A percentile compares a stretch with the other conserved stretches of the same genome.
phyloP scores from a whole-genome alignment of 2,113 vertebrate genomes.

The Callionymus lyra region DNA sequence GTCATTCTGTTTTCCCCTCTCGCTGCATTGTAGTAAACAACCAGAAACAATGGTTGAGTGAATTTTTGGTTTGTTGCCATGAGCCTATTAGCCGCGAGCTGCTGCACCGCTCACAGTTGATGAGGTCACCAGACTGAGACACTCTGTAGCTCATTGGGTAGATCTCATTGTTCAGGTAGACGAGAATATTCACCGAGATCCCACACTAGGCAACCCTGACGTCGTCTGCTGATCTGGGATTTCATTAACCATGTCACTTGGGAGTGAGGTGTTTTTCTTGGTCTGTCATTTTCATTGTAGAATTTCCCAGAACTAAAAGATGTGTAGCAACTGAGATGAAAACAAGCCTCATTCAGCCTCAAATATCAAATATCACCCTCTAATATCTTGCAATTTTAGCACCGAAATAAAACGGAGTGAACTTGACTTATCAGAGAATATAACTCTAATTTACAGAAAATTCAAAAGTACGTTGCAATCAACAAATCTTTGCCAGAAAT shows the following conservation, averaged over 20 bases:
- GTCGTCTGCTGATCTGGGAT: conserved; percentile 19
- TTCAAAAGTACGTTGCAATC: no score
- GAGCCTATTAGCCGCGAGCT: neutral
- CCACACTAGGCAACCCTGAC: conserved; percentile 25
- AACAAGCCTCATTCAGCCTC: no score
- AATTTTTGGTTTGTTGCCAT: neutral
- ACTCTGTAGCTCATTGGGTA: conserved; percentile 16
- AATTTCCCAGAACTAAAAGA: neutral
- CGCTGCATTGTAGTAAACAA: conserved; percentile 1
- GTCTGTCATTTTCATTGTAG: neutral
- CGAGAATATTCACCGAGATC: conserved; percentile 21
- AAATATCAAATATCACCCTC: no score
- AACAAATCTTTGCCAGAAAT: no score
- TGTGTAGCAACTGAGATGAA: no score
- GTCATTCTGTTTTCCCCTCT: no score
- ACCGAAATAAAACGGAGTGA: no score
- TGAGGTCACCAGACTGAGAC: conserved; percentile 14
- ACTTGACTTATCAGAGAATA: no score
- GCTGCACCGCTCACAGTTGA: conserved; percentile 1
- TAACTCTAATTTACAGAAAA: no score
- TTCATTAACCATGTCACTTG: conserved; percentile 5
- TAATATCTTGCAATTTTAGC: no score
- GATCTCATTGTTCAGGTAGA: conserved; percentile 20
- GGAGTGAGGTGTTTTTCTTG: neutral
- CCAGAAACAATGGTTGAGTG: neutral